Percentiles rank a stretch among this genome's conserved stretches.
Conservation (phyloP, 2,888 invertebrate species). For the Scrobipalpa costella region DNA sequence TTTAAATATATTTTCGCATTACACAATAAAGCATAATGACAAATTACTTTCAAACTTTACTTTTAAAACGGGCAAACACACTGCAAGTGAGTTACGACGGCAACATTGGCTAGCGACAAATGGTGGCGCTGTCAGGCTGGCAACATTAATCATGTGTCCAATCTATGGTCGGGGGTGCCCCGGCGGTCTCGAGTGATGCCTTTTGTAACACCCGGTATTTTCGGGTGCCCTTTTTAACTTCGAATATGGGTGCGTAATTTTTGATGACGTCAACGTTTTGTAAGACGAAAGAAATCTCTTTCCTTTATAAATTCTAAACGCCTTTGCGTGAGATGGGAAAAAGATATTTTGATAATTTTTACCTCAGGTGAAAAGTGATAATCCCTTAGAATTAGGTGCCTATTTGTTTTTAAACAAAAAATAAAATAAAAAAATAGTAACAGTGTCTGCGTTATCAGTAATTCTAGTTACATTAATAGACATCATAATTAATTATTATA, state of each 20-base stretch:
- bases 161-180: conserved; percentile 24
- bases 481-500: too few relatives aligned
- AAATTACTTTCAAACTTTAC: conserved; percentile 32
- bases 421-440: too few relatives aligned
- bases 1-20: conserved; percentile 28
- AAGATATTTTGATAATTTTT: too few relatives aligned
- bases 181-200: not conserved
- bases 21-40: conserved; percentile 27
- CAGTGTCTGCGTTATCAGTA: too few relatives aligned
- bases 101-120: conserved; percentile 27
- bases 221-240: not conserved
- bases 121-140: conserved; percentile 27
- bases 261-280: not conserved
- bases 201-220: not conserved
- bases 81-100: conserved; percentile 4
- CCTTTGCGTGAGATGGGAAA: too few relatives aligned
- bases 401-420: too few relatives aligned
- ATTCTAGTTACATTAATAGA: too few relatives aligned
- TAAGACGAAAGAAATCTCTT: not conserved
- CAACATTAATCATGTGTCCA: conserved; percentile 29
- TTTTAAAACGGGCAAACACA: conserved; percentile 4
- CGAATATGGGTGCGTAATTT: not conserved
- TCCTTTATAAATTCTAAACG: too few relatives aligned
- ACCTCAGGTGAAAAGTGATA: too few relatives aligned
- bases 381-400: too few relatives aligned